These are phyloP conservation scores for Temnothorax longispinosus DNA, from an alignment of 1,140 invertebrate genomes.

Conservation along the genomic window DNA sequence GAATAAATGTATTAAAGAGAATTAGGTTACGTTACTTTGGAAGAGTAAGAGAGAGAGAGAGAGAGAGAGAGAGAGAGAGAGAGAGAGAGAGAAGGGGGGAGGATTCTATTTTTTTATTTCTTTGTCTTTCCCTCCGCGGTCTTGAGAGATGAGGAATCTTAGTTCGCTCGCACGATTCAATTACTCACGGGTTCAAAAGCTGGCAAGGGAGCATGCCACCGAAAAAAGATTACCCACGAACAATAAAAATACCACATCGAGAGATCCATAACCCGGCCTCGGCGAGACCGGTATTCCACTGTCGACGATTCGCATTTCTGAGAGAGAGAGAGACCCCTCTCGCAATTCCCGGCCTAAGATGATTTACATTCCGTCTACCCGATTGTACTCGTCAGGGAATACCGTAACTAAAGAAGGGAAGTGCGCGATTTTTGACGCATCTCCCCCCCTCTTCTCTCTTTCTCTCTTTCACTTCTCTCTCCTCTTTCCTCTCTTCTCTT, in stretches of 20 bases:
- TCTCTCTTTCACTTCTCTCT: background rate
- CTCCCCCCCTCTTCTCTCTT: background rate
- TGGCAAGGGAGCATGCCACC: background rate
- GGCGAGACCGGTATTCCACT: background rate
- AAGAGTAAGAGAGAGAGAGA: background rate
- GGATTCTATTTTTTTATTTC: background rate
- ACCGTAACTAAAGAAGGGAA: conserved; percentile 33
- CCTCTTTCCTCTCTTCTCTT: background rate
- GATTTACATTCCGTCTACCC: background rate
- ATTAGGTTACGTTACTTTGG: conserved; percentile 19
- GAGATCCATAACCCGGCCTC: background rate
- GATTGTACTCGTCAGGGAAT: background rate
- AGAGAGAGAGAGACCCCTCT: background rate
- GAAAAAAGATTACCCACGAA: conserved; percentile 24
- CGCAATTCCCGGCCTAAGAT: conserved; percentile 21
- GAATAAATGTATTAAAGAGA: conserved; percentile 3
- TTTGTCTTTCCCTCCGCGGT: background rate
- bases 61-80: background rate
- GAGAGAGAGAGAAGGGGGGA: too few relatives aligned
- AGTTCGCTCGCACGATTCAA: conserved; percentile 44
- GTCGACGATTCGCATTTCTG: conserved; percentile 26
- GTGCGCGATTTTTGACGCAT: conserved; percentile 10
- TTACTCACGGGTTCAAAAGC: conserved; percentile 42
- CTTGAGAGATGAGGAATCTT: conserved; percentile 28
- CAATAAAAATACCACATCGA: conserved; percentile 47